Percentiles rank a stretch among this genome's conserved stretches.
phyloP scores from a whole-genome alignment of 2,888 invertebrate genomes.

The Pseudeuparius sepicola region DNA sequence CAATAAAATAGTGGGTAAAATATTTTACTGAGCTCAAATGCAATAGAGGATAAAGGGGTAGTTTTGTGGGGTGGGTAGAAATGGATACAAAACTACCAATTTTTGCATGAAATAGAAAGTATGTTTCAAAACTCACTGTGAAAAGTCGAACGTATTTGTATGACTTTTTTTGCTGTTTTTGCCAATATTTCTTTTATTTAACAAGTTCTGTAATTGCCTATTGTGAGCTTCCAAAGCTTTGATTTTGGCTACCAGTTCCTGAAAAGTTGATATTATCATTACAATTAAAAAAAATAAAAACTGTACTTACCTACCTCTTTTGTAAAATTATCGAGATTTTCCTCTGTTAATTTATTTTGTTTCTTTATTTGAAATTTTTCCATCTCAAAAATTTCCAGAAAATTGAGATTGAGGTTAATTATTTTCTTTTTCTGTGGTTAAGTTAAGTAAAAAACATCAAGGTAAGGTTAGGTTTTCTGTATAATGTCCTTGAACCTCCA shows the following conservation, averaged over 20 bases:
- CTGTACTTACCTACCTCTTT: conserved; percentile 36
- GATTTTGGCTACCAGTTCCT: conserved; percentile 65
- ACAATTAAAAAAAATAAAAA: conserved; percentile 7
- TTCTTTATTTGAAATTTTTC: conserved; percentile 22
- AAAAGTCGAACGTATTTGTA: conserved; percentile 56
- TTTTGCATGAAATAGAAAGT: background rate
- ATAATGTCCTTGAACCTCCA: too few species aligned
- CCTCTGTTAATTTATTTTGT: conserved; percentile 20
- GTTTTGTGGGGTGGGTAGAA: too few species aligned
- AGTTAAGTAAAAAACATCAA: too few species aligned
- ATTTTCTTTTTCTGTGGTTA: too few species aligned
- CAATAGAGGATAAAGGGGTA: too few species aligned
- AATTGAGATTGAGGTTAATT: background rate
- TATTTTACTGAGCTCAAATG: too few species aligned
- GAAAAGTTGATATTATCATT: conserved; percentile 22
- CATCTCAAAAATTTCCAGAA: background rate
- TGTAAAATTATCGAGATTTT: conserved; percentile 40
- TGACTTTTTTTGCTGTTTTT: too few species aligned
- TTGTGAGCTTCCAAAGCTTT: conserved; percentile 69
- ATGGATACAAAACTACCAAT: background rate
- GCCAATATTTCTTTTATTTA: too few species aligned
- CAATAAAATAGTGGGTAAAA: too few species aligned
- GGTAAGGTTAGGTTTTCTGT: too few species aligned
- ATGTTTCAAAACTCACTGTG: conserved; percentile 34
- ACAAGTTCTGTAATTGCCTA: conserved; percentile 61